phyloP scores from a whole-genome alignment of 30 jellyfish, hydroid and myxozoan genomes.

The Aurelia aurita complex sp. Pacific region DNA sequence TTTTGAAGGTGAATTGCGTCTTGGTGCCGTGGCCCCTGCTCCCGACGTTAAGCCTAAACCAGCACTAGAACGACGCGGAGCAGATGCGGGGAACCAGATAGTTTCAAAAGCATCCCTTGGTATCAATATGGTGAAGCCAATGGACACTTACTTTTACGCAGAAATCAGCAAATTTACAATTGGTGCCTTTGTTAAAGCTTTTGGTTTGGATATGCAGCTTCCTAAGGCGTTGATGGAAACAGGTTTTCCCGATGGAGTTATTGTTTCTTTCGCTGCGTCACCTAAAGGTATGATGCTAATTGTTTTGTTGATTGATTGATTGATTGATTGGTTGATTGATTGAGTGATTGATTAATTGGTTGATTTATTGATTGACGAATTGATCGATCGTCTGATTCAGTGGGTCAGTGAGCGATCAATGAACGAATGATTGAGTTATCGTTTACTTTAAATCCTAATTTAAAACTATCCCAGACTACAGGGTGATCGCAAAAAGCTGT shows the following conservation, averaged over 20 bases:
- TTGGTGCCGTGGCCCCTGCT: slow-evolving; percentile 55
- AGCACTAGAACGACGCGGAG: background rate
- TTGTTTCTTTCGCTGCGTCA: slow-evolving; percentile 51
- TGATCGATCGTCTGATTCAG: too few relatives aligned
- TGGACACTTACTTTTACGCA: slow-evolving; percentile 69
- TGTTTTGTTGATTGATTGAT: too few relatives aligned
- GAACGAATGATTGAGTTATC: too few relatives aligned
- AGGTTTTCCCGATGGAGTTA: slow-evolving; percentile 96
- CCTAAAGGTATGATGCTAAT: slow-evolving; percentile 23
- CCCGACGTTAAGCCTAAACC: background rate
- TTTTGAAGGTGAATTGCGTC: slow-evolving; percentile 76
- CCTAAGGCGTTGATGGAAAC: slow-evolving; percentile 89
- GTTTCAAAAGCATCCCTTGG: slow-evolving; percentile 79
- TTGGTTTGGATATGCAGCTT: slow-evolving; percentile 60
- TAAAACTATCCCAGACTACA: too few relatives aligned
- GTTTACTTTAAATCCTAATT: too few relatives aligned
- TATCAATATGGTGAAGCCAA: slow-evolving; percentile 65
- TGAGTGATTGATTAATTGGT: too few relatives aligned
- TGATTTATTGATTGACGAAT: too few relatives aligned
- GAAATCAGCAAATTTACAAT: slow-evolving; percentile 68
- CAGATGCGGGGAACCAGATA: slow-evolving; percentile 60
- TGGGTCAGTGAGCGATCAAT: too few relatives aligned
- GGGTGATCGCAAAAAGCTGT: too few relatives aligned
- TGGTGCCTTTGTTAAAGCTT: slow-evolving; percentile 73
- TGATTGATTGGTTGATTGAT: too few relatives aligned